phyloP scores from a whole-genome alignment of 2,113 vertebrate genomes.

The Ptilorrhoa leucosticta region DNA sequence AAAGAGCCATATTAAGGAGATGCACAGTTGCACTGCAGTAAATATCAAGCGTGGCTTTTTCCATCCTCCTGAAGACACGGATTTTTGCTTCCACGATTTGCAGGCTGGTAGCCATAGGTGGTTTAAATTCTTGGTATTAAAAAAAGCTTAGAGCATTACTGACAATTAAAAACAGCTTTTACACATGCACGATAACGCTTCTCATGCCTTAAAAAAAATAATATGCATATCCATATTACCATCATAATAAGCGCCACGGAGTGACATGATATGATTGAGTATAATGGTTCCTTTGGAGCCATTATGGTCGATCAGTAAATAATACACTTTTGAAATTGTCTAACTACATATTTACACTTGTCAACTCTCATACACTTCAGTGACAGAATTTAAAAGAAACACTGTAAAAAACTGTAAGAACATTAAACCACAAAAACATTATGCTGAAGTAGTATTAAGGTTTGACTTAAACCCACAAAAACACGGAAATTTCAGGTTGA shows the following conservation, averaged over 20 bases:
- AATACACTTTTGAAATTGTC: constrained; percentile 77
- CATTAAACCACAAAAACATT: constrained; percentile 55
- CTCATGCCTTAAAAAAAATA: constrained; percentile 61
- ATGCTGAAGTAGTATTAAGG: not conserved
- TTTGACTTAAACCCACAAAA: constrained; percentile 52
- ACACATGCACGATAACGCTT: constrained; percentile 63
- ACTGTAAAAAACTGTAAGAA: constrained; percentile 56
- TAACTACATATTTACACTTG: constrained; percentile 79
- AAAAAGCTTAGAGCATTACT: constrained; percentile 56
- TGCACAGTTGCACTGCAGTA: not conserved
- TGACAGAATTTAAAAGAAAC: constrained; percentile 76
- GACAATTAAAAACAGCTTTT: constrained; percentile 71
- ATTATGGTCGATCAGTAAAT: constrained; percentile 78
- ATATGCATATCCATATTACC: constrained; percentile 75
- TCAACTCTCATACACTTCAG: constrained; percentile 68
- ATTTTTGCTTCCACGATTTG: not conserved
- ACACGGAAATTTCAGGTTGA: not conserved
- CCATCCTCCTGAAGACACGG: not conserved
- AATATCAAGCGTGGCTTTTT: not conserved
- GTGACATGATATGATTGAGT: constrained; percentile 75
- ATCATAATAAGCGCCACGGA: constrained; percentile 70
- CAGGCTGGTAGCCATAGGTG: constrained; percentile 35
- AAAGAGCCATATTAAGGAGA: not conserved
- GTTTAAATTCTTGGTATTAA: constrained; percentile 38
- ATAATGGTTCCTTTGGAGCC: constrained; percentile 71